Evolutionary conservation across 2,888 invertebrate species (phyloP), one percentile per base, ranked within the genome.

Genomic region (Lycocerus yunnanus): DNA sequence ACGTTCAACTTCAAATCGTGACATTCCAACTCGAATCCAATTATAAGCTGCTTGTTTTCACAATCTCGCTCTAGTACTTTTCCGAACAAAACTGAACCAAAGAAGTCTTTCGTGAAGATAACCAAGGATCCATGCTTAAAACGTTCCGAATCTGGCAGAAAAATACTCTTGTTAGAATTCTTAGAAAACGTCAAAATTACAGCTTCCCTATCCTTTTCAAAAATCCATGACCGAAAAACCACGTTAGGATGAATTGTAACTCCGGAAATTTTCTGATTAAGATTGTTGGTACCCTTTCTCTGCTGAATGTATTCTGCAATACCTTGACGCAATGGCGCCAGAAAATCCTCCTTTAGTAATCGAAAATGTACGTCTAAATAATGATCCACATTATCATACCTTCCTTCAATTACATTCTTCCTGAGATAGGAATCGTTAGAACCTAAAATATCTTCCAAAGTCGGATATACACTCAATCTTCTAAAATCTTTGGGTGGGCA

Each of bases 341-440:
- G 89, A 83, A 93, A 95, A 85, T 96, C 96, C 87, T 96, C 95
- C 27, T 94, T 87, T 68, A 96, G 84, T 58, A 95, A 87, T 43
- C 93, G 89, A 82, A 94, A 94, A 80, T 95, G 95, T n/a, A 92
- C 88, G 80, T 94, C 93, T 16, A 97, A 87, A 83, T 97, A 97
- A 81, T 95, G 91, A 59, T 92, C 89, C 1, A 92, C 88, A 82
- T 88, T 88, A 0, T 87, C 83, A 84, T 93, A 95, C 0, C 89
- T 87, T 15, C 93, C 94, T 61, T 89, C 85, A 0, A 90, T 84
- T 70, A 92, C 89, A 82, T 92, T 93, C 0, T 90, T 89, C n/a
- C 90, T 85, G 15, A 92, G 80, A 82, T 89, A 90, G 0, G 88
- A 85, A 9, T 81, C 75, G n/a, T 81, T 77, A 0, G 21, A n/a